Base-by-base conservation (phyloP, 2,888 invertebrate genomes). In the Aphodius sticticus region DNA sequence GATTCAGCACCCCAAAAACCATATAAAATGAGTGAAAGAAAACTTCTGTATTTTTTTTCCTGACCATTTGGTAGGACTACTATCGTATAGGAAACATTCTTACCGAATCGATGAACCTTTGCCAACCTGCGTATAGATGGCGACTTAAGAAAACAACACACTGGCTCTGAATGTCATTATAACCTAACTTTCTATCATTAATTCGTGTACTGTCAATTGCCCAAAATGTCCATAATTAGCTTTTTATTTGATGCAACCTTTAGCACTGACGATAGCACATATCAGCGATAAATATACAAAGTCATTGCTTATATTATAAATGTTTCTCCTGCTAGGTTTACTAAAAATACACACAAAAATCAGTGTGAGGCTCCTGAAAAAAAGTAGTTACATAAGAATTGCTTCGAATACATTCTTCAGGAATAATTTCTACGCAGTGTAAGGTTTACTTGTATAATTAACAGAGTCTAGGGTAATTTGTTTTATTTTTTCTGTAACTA, bases 401-500 rank as follows among this genome's bases (percentile, higher is more conserved):
- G 12, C 12, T 53, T 9, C 53, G 12, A 53, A 7, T 1, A 53
- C 53, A 53, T 53, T 53, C 7, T 53, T 9, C 4, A 53, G 12
- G 53, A 53, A 53, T 53, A 53, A 53, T 53, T 53, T 53, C 7
- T 53, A 53, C 53, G 12, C 9, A 53, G 12, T 53, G 53, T 53
- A 53, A 53, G 53, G 9, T 5, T 53, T 53, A 3, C 7, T 53
- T 5, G 53, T 53, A 12, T 53, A 53, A 53, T 53, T 5, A 53
- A 12, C 12, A 12, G 4, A 9, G 12, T 53, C 7, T 53, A 12
- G 53, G 12, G 53, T 53, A 5, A 53, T 53, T 53, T 53, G 1
- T 53, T 53, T 9, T 26, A 26, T 71, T 74, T 74, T 74, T 36
- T 70, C 70, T 7, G 35, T 12, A 7, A 70, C 76, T 70, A 80